phyloP scores from a whole-genome alignment of 92 coral and sea anemone genomes.

The Epizoanthus ramosus region DNA sequence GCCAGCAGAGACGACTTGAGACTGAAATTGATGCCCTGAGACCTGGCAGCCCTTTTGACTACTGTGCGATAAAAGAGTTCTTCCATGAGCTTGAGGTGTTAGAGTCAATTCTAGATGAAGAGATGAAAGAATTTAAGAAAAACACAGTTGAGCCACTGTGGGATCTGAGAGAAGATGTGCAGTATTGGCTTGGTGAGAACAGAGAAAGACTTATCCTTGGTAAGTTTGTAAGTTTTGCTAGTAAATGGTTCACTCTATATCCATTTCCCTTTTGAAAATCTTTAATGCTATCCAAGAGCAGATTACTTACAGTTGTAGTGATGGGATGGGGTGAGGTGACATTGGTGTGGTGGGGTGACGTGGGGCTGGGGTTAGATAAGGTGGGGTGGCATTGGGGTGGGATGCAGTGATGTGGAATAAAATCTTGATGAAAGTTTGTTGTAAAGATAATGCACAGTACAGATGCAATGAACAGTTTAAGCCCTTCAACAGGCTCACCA shows the following conservation, averaged over 20 bases:
- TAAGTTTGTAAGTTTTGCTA: slow-evolving; percentile 31
- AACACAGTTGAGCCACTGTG: slow-evolving; percentile 90
- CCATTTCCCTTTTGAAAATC: too few species aligned
- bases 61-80: slow-evolving; percentile 74
- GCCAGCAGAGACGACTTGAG: slow-evolving; percentile 73
- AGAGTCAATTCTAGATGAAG: slow-evolving; percentile 78
- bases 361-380: too few species aligned
- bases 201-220: slow-evolving; percentile 81
- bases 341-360: too few species aligned
- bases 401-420: too few species aligned
- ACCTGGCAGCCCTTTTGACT: slow-evolving; percentile 81
- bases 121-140: slow-evolving; percentile 72
- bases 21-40: slow-evolving; percentile 79
- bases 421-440: too few species aligned
- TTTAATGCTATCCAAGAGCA: too few species aligned
- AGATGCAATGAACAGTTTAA: too few species aligned
- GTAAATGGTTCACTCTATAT: neutral
- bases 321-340: too few species aligned
- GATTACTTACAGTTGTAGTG: too few species aligned
- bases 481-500: too few species aligned
- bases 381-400: too few species aligned
- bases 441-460: too few species aligned
- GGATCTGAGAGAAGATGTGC: slow-evolving; percentile 95
- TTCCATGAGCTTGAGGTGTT: slow-evolving; percentile 82
- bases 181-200: slow-evolving; percentile 92